These are phyloP conservation scores for Sporophila hypoxantha DNA, from an alignment of 2,113 vertebrate genomes.

Conservation along the genomic window DNA sequence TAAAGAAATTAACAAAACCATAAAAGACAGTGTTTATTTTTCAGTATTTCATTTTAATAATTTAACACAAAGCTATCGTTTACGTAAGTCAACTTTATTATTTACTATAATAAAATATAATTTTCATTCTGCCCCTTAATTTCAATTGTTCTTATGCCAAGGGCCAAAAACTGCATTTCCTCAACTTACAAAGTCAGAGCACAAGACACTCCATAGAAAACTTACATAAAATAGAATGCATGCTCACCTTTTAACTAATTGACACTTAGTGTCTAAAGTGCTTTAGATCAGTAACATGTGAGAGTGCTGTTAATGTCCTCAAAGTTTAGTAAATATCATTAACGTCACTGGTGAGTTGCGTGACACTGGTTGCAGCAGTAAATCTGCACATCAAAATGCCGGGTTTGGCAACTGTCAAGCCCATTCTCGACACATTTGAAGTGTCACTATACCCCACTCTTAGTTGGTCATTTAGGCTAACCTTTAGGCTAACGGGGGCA, in stretches of 20 bases:
- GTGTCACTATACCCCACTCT: neutral
- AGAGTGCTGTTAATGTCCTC: neutral
- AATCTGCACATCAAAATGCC: neutral
- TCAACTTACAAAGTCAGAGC: neutral
- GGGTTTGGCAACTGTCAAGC: neutral
- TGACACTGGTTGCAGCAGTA: neutral
- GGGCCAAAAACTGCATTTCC: neutral
- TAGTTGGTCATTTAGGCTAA: neutral
- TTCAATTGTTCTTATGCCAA: neutral
- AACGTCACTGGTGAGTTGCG: neutral
- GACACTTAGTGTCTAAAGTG: neutral
- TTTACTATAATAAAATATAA: neutral
- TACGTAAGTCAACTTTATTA: neutral
- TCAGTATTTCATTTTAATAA: neutral
- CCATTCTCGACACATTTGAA: neutral
- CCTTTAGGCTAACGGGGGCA: accelerated
- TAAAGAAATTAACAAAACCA: neutral
- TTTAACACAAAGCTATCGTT: neutral
- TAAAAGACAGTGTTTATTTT: neutral
- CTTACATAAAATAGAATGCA: neutral
- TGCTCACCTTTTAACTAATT: neutral
- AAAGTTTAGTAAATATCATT: neutral
- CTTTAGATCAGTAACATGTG: neutral
- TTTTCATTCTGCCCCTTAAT: neutral
- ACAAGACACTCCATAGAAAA: neutral